These are phyloP conservation scores for Autographa pulchrina DNA, from an alignment of 2,888 invertebrate genomes.

Conservation along the genomic window DNA sequence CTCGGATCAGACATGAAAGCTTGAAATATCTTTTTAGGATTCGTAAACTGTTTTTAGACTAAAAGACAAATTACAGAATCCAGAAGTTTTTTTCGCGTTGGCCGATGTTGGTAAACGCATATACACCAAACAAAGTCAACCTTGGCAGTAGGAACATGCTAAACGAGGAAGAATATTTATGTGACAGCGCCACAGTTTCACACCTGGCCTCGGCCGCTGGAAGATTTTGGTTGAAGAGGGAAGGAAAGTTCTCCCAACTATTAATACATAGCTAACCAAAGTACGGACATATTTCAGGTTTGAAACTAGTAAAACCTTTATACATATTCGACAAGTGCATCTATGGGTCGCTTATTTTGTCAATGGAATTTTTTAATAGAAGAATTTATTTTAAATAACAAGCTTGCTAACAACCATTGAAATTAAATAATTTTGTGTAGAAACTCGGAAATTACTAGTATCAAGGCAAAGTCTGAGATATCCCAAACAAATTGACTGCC, in stretches of 20 bases:
- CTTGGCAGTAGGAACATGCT: not conserved
- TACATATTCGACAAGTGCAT: not conserved
- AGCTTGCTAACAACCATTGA: not conserved
- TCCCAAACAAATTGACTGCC: slow-evolving; percentile 47
- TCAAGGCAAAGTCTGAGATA: slow-evolving; percentile 24
- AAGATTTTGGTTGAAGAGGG: not conserved
- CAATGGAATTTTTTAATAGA: too few species aligned
- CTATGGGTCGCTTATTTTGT: too few species aligned
- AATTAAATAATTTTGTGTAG: not conserved
- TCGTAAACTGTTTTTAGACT: not conserved
- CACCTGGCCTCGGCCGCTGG: slow-evolving; percentile 1
- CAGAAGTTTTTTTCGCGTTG: not conserved
- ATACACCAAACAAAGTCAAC: slow-evolving; percentile 1
- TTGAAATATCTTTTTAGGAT: not conserved
- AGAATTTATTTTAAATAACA: too few species aligned
- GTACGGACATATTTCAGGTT: too few species aligned
- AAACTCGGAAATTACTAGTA: not conserved
- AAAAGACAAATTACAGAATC: not conserved
- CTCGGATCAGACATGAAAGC: not conserved
- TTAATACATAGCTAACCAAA: not conserved
- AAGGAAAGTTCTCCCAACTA: not conserved
- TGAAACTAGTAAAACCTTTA: not conserved
- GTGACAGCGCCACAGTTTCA: not conserved
- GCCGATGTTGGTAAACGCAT: not conserved
- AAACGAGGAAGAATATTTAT: slow-evolving; percentile 8